Base-by-base conservation (phyloP, 2,797 vertebrate species). In the Microchirus variegatus region DNA sequence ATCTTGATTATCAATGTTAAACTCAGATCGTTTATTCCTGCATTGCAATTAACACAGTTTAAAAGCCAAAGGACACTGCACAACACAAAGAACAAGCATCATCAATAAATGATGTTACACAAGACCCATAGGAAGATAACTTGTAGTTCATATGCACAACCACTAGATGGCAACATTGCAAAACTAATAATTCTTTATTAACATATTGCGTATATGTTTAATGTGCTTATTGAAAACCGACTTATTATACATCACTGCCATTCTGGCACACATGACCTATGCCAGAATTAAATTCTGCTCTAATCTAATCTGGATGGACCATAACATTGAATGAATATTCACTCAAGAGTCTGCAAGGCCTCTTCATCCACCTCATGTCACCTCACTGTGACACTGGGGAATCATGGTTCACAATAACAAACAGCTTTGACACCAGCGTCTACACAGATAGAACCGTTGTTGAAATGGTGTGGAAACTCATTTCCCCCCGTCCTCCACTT, bases 161-260 rank as follows among this genome's bases (percentile, higher is more conserved):
- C 82, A 83, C 53, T 38, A 80, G 82, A 46, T 81, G 78, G 71
- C 10, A 15, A 36, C 35, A 36, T 70, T 80, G 70, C 53, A 41
- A 42, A 53, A 49, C n/a, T n/a, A n/a, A n/a, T n/a, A n/a, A n/a
- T n/a, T n/a, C n/a, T n/a, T n/a, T n/a, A n/a, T n/a, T n/a, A n/a
- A n/a, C n/a, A n/a, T n/a, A n/a, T n/a, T n/a, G n/a, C n/a, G n/a
- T n/a, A n/a, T n/a, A n/a, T 31, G 31, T 31, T 31, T 31, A 5
- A 31, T 31, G 31, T 31, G 31, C 31, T 31, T 31, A 31, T 31
- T 31, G 5, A 31, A 31, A 31, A 31, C 31, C 7, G 22, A 22
- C 22, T 22, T 22, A 22, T 22, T 22, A 22, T 22, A 31, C 31
- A 31, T 22, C 31, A 31, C 1, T 31, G 31, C 1, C 31, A 31